Evolutionary conservation across 2,113 vertebrate species (phyloP), one percentile per base, ranked within the genome.

Genomic region (Spermophilus dauricus): DNA sequence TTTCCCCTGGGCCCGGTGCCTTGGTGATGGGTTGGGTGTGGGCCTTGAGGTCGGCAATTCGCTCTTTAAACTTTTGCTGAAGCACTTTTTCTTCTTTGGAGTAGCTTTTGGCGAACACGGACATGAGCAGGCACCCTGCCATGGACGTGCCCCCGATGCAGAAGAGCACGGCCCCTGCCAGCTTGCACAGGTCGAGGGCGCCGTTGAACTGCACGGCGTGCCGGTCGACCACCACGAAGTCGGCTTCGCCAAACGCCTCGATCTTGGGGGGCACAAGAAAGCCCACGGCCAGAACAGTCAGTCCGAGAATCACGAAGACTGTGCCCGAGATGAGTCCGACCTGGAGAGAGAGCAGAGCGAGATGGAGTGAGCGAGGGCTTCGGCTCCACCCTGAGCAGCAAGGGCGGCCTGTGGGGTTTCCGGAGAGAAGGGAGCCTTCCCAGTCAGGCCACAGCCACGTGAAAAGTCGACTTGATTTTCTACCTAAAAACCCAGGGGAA

Each of bases 11-110:
- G 24, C 99, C 99, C 0, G 99, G 99, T 26, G 99, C 99, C 98
- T 99, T 99, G 85, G 99, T 99, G 72, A 99, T 96, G 7, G 99
- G 99, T 76, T 99, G 99, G 51, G 98, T 97, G 18, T 99, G 99
- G 77, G 98, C 98, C 82, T 99, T 99, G 88, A 99, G 98, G 98
- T 99, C 99, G 32, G 99, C 99, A 84, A 99, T 98, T 96, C 99
- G 99, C 97, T 99, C 99, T 97, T 99, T 99, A 98, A 99, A 99
- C 98, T 99, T 99, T 91, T 99, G 99, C 97, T 99, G 99, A 69
- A 99, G 99, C 96, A 99, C 99, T 83, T 99, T 98, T 97, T 99
- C 99, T 98, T 99, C 99, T 99, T 99, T 99, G 98, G 99, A 99
- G 98, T 99, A 99, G 97, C 98, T 98, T 96, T 99, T 99, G 76